A percentile compares a stretch with the other conserved stretches of the same genome.
phyloP scores from a whole-genome alignment of 2,113 vertebrate genomes.

The Atherinomorus stipes region DNA sequence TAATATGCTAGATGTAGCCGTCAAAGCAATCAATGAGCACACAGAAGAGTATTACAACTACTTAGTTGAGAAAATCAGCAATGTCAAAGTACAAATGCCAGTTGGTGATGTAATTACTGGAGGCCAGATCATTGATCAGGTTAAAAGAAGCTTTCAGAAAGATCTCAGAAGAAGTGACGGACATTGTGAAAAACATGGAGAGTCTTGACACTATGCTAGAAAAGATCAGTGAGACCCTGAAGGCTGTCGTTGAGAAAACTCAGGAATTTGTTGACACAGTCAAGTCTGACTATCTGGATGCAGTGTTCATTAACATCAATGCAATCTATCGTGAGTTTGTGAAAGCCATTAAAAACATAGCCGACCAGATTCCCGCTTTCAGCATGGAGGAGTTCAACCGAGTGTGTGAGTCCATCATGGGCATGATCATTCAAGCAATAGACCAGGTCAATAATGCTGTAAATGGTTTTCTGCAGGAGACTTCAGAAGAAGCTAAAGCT shows the following conservation, averaged over 20 bases:
- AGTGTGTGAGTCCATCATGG: slow-evolving; percentile 25
- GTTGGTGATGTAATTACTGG: slow-evolving; percentile 70
- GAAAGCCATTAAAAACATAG: slow-evolving; percentile 67
- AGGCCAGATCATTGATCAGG: slow-evolving; percentile 65
- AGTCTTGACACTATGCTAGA: slow-evolving; percentile 77
- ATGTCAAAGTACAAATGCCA: slow-evolving; percentile 77
- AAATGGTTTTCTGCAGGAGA: slow-evolving; percentile 70
- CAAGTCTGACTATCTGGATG: slow-evolving; percentile 81
- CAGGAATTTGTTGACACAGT: slow-evolving; percentile 55
- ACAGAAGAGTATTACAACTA: slow-evolving; percentile 75
- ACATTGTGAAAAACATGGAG: slow-evolving; percentile 65
- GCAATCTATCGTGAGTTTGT: slow-evolving; percentile 65
- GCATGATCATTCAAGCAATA: slow-evolving; percentile 54
- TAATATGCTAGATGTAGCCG: slow-evolving; percentile 54
- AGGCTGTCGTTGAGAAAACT: slow-evolving; percentile 12
- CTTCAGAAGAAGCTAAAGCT: slow-evolving; percentile 70
- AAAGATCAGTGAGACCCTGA: slow-evolving; percentile 55
- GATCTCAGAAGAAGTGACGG: slow-evolving; percentile 53
- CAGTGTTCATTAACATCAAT: slow-evolving; percentile 70
- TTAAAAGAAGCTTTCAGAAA: slow-evolving; percentile 44
- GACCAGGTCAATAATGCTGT: slow-evolving; percentile 71
- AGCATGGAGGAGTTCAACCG: slow-evolving; percentile 15
- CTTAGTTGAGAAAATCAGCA: slow-evolving; percentile 78
- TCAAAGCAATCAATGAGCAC: slow-evolving; percentile 43
- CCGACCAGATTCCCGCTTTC: slow-evolving; percentile 71